Evolutionary conservation across 2,797 vertebrate genomes (phyloP).

Genomic region (Lophura swinhoii): DNA sequence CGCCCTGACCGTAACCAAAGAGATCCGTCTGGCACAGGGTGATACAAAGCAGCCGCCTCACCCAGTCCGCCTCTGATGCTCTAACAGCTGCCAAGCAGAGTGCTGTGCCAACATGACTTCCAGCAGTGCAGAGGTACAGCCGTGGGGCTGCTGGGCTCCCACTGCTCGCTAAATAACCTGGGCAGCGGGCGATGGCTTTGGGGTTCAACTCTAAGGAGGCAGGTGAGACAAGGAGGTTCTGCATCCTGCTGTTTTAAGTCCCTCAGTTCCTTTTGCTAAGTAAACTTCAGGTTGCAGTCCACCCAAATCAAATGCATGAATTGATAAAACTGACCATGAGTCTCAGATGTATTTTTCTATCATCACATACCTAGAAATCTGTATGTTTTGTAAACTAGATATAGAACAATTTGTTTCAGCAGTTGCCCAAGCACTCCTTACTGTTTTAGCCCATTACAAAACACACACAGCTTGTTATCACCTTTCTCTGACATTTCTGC

Average conservation of each 20-base stretch:
- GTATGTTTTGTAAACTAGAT: background rate
- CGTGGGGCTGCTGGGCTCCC: fast-evolving
- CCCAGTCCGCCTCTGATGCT: background rate
- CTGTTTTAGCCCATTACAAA: background rate
- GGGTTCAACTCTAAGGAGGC: background rate
- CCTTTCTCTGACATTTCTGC: background rate
- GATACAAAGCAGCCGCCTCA: background rate
- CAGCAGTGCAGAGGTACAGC: background rate
- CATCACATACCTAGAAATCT: background rate
- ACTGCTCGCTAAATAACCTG: fast-evolving
- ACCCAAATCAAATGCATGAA: fast-evolving
- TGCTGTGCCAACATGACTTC: background rate
- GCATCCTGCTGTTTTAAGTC: fast-evolving
- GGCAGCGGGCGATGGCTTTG: fast-evolving
- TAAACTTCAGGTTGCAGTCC: background rate
- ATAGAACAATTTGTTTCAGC: background rate
- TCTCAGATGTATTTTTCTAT: background rate
- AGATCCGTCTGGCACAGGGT: fast-evolving
- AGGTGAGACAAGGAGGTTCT: background rate
- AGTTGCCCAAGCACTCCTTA: no score
- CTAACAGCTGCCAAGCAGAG: background rate
- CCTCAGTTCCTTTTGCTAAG: background rate
- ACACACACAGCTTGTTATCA: fast-evolving
- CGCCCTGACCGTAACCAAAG: fast-evolving
- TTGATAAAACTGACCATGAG: fast-evolving